phyloP scores from a whole-genome alignment of 53 echinoderm and acorn worm genomes.

The Echinarachnius parma region DNA sequence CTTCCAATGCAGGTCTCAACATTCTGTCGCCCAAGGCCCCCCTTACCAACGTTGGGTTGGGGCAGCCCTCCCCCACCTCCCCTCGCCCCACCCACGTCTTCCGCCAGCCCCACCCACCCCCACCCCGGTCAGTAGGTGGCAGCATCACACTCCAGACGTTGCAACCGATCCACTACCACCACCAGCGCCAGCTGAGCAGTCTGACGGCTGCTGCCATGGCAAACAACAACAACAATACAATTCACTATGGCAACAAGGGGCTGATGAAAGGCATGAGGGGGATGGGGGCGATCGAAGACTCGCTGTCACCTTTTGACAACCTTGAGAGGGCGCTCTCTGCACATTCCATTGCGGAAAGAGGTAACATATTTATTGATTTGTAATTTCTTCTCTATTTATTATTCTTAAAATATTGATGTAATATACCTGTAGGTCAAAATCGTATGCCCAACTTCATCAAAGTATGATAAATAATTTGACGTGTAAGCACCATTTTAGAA shows the following conservation, averaged over 20 bases:
- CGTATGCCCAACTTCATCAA: not conserved
- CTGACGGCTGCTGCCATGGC: slow-evolving; percentile 16
- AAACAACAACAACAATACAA: slow-evolving; percentile 82
- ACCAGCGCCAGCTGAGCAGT: slow-evolving; percentile 26
- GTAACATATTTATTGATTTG: slow-evolving; percentile 36
- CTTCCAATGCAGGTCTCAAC: no score
- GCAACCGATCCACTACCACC: slow-evolving; percentile 56
- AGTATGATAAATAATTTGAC: not conserved
- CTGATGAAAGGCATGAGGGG: slow-evolving; percentile 48
- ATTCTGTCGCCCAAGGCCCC: slow-evolving; percentile 4
- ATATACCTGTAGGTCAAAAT: no score
- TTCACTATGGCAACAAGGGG: slow-evolving; percentile 34
- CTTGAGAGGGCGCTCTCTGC: slow-evolving; percentile 94
- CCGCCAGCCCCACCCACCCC: slow-evolving; percentile 44
- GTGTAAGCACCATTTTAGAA: no score
- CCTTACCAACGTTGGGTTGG: not conserved
- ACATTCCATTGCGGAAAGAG: slow-evolving; percentile 89
- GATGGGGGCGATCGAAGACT: slow-evolving; percentile 68
- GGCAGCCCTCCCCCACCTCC: slow-evolving; percentile 10
- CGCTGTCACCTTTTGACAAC: slow-evolving; percentile 59
- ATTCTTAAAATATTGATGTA: no score
- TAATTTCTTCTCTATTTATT: not conserved
- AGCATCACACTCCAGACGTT: slow-evolving; percentile 87
- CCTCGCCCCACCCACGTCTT: slow-evolving; percentile 31
- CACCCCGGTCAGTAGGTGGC: slow-evolving; percentile 19